Evolutionary conservation across 2,797 vertebrate species (phyloP).

Genomic region (Columba guinea): DNA sequence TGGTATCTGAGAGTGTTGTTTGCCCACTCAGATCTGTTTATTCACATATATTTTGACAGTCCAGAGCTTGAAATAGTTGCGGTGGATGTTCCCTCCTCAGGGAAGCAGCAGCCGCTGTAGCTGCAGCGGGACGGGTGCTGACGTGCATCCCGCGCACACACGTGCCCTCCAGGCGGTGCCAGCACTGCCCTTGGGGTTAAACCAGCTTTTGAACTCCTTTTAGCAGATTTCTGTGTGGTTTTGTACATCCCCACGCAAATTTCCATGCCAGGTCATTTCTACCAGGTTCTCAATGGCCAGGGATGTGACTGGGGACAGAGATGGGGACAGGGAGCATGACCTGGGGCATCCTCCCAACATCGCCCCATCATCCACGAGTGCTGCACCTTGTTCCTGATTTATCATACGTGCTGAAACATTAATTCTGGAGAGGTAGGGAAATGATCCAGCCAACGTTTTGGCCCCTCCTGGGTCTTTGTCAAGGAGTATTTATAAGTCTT

Average conservation of each 20-base stretch:
- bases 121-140: fast-evolving
- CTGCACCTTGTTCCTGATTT: fast-evolving
- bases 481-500: slow-evolving; percentile 29
- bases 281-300: fast-evolving
- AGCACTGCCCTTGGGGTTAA: neutral
- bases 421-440: neutral
- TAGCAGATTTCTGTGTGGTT: neutral
- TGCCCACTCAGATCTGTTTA: slow-evolving; percentile 40
- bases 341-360: fast-evolving
- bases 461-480: neutral
- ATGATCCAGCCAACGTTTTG: neutral
- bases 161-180: fast-evolving
- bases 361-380: fast-evolving
- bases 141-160: fast-evolving
- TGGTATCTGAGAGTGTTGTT: slow-evolving; percentile 50
- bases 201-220: no score
- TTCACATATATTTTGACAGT: slow-evolving; percentile 56
- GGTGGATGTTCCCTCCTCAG: neutral
- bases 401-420: fast-evolving
- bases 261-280: fast-evolving
- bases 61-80: neutral
- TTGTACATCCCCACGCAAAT: fast-evolving
- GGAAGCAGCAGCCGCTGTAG: fast-evolving
- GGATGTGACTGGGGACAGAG: fast-evolving
- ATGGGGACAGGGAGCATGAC: neutral